Percentiles rank a stretch among this genome's conserved stretches.
Conservation (phyloP, 2,888 invertebrate genomes). For the Seladonia tumulorum region DNA sequence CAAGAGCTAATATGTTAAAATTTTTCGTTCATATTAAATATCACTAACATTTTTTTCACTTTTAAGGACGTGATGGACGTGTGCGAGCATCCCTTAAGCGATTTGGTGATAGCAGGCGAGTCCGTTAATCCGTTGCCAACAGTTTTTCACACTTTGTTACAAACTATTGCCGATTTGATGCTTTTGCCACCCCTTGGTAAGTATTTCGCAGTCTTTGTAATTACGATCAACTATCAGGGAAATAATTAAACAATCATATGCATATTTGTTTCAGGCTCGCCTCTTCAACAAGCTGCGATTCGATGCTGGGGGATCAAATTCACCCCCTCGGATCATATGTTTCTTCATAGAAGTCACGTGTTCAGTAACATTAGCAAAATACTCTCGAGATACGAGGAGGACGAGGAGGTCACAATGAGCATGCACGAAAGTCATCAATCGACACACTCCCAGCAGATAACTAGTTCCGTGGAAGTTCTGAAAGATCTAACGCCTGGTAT, state of each 20-base stretch:
- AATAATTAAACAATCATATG: not conserved
- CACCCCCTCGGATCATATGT: conserved; percentile 94
- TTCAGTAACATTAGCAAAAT: conserved; percentile 98
- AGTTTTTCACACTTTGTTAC: conserved; percentile 93
- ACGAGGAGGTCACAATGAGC: conserved; percentile 86
- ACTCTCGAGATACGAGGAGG: conserved; percentile 95
- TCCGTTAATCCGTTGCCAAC: conserved; percentile 89
- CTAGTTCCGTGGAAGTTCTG: conserved; percentile 88
- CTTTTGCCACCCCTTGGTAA: conserved; percentile 92
- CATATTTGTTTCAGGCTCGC: conserved; percentile 85
- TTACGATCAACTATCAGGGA: not conserved
- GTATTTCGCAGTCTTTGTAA: not conserved
- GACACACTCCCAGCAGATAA: conserved; percentile 80
- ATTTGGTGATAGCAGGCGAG: conserved; percentile 91
- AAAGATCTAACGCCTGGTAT: conserved; percentile 91
- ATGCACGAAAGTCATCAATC: conserved; percentile 87
- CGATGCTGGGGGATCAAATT: conserved; percentile 97
- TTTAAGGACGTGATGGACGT: conserved; percentile 86
- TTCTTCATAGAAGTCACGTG: conserved; percentile 95
- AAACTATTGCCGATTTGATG: conserved; percentile 96
- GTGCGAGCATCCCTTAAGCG: conserved; percentile 92
- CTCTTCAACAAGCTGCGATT: conserved; percentile 95
- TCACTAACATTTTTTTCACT: not conserved
- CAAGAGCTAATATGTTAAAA: not conserved
- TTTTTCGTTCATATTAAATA: not conserved